phyloP scores from a whole-genome alignment of 2,113 vertebrate species.

The Gobiocypris rarus region DNA sequence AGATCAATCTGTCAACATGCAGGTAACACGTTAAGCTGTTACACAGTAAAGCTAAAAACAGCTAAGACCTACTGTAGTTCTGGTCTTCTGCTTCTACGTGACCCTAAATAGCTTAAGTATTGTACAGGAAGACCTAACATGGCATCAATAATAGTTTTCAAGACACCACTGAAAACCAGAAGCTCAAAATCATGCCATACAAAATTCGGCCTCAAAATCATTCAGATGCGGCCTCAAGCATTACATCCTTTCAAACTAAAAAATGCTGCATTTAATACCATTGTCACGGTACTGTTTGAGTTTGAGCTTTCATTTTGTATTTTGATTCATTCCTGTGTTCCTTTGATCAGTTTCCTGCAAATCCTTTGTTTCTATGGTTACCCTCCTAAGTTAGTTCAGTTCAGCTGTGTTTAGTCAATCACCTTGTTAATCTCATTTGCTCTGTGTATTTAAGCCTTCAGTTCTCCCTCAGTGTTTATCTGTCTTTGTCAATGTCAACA shows the following conservation, averaged over 20 bases:
- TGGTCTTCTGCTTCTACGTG: background rate
- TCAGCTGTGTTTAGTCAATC: too few relatives aligned
- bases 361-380: too few relatives aligned
- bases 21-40: background rate
- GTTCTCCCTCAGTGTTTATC: too few relatives aligned
- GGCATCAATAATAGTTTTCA: background rate
- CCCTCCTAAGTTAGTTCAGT: too few relatives aligned
- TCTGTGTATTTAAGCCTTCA: too few relatives aligned
- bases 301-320: too few relatives aligned
- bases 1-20: slow-evolving; percentile 8
- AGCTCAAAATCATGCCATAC: background rate
- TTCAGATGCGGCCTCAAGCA: background rate
- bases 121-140: background rate
- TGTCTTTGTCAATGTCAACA: too few relatives aligned
- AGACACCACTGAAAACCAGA: background rate
- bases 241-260: background rate
- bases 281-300: too few relatives aligned
- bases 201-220: background rate
- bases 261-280: background rate
- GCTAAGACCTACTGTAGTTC: slow-evolving; percentile 1
- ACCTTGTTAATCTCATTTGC: too few relatives aligned
- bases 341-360: too few relatives aligned
- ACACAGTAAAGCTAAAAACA: slow-evolving; percentile 17
- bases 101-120: background rate
- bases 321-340: too few relatives aligned